Conservation (phyloP, 2,888 invertebrate species). For the Dicyrtoma fusca region DNA sequence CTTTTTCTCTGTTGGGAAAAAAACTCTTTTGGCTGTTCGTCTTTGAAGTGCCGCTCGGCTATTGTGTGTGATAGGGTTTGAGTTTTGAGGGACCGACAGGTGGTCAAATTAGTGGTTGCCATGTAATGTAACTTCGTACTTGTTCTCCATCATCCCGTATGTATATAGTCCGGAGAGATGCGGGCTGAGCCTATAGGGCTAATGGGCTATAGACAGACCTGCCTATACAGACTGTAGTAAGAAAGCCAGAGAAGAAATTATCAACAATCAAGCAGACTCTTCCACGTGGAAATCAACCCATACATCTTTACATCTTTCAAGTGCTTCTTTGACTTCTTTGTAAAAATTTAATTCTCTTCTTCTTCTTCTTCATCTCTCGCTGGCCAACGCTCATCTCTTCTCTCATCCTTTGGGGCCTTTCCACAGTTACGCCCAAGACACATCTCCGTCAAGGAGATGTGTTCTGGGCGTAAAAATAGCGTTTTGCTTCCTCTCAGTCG, state of each 20-base stretch:
- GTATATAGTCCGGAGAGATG: no score
- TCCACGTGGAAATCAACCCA: conserved; percentile 46
- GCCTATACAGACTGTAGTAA: background rate
- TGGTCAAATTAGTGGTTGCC: conserved; percentile 57
- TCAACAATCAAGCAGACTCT: conserved; percentile 43
- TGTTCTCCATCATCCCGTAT: conserved; percentile 16
- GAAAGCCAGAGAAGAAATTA: conserved; percentile 34
- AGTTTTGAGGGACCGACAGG: conserved; percentile 53
- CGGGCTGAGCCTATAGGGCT: no score
- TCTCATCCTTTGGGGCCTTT: no score
- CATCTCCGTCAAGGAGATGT: no score
- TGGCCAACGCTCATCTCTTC: no score
- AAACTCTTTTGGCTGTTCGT: background rate
- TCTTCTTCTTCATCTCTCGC: background rate
- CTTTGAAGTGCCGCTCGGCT: conserved; percentile 47
- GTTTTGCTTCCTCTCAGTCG: no score
- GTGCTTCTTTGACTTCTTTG: conserved; percentile 36
- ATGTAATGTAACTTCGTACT: conserved; percentile 48
- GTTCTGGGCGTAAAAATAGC: no score
- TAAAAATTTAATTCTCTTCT: conserved; percentile 33
- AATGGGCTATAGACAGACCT: background rate
- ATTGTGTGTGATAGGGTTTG: conserved; percentile 53
- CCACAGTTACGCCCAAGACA: no score
- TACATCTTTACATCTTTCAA: conserved; percentile 38
- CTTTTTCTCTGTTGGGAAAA: no score